A percentile compares a stretch with the other conserved stretches of the same genome.
Conservation (phyloP, 2,113 vertebrate genomes). For the Eidolon helvum region DNA sequence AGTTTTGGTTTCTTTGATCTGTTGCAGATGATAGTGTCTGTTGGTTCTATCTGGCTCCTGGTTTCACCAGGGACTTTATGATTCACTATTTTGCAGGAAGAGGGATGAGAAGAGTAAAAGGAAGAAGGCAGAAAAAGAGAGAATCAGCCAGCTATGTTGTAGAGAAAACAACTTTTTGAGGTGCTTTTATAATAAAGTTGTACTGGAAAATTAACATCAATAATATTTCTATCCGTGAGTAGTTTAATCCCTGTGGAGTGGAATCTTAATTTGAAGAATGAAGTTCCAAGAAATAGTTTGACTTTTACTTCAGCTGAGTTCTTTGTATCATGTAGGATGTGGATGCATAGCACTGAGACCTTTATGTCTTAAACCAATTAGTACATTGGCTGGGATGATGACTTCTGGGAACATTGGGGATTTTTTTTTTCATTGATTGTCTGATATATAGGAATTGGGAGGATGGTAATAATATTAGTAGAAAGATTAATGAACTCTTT, state of each 20-base stretch:
- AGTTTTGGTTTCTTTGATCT: background rate
- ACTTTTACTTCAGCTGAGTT: background rate
- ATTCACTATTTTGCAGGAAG: background rate
- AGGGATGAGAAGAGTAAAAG: background rate
- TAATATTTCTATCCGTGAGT: background rate
- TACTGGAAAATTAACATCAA: background rate
- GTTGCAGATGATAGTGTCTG: background rate
- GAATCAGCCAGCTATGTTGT: background rate
- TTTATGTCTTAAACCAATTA: background rate
- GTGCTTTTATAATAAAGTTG: background rate
- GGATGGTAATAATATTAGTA: background rate
- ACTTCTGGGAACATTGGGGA: background rate
- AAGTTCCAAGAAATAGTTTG: background rate
- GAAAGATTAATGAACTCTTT: background rate
- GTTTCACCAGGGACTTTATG: constrained; percentile 6
- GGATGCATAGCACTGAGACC: background rate
- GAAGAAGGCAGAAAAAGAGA: background rate
- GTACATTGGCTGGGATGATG: background rate
- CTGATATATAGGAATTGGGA: background rate
- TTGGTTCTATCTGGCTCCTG: background rate
- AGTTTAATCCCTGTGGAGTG: background rate
- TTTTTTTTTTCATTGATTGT: background rate
- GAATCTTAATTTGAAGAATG: constrained; percentile 9
- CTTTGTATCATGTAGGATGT: background rate
- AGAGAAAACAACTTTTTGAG: background rate